Conservation (phyloP, 2,113 vertebrate species). For the Pelusios castaneus region DNA sequence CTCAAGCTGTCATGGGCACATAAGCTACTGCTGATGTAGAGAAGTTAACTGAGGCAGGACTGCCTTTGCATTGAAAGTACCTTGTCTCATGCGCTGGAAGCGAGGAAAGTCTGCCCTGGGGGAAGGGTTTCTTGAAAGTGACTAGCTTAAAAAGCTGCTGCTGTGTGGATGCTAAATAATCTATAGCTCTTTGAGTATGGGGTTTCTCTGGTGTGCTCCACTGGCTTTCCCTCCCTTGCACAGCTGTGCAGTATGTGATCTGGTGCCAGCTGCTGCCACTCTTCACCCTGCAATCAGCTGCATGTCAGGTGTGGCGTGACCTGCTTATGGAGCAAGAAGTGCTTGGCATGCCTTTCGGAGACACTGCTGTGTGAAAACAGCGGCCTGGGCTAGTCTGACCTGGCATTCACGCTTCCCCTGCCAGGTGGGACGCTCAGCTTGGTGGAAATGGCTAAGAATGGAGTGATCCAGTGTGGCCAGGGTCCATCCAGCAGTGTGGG, state of each 20-base stretch:
- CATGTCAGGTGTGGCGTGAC: too few species aligned
- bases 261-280: not conserved
- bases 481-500: not conserved
- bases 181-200: not conserved
- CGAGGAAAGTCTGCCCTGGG: not conserved
- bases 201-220: not conserved
- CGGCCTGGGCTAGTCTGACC: not conserved
- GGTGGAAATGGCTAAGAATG: not conserved
- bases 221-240: not conserved
- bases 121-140: not conserved
- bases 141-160: not conserved
- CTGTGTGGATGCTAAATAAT: not conserved
- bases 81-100: accelerated
- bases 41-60: too few species aligned
- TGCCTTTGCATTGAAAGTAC: too few species aligned
- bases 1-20: not conserved
- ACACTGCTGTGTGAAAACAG: not conserved
- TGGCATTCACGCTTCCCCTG: not conserved
- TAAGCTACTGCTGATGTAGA: too few species aligned
- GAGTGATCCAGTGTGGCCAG: not conserved
- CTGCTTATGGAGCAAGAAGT: too few species aligned
- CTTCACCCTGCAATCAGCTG: not conserved
- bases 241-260: not conserved
- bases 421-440: not conserved
- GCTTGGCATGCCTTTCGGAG: too few species aligned